These are phyloP conservation scores for Xylota segnis DNA, from an alignment of 2,888 invertebrate genomes.

Conservation along the genomic window DNA sequence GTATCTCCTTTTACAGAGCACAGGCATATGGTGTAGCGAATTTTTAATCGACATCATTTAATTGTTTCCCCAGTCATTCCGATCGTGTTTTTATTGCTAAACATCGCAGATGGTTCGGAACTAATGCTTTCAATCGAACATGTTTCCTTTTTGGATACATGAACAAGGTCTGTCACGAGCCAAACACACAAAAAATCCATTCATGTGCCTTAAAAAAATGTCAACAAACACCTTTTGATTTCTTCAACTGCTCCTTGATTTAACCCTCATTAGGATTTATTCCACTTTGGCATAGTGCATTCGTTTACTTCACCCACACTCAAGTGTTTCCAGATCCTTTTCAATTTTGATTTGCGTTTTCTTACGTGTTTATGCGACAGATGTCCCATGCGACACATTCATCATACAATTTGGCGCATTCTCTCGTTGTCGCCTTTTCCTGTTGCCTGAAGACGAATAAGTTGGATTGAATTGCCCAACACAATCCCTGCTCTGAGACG, in stretches of 20 bases:
- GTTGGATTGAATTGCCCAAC: slow-evolving; percentile 64
- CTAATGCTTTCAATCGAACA: slow-evolving; percentile 40
- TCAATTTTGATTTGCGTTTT: slow-evolving; percentile 51
- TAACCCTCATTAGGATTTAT: slow-evolving; percentile 62
- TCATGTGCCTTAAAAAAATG: slow-evolving; percentile 32
- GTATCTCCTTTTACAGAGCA: background rate
- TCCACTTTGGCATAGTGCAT: slow-evolving; percentile 44
- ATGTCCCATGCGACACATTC: slow-evolving; percentile 67
- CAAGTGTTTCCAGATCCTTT: slow-evolving; percentile 63
- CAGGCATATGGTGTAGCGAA: slow-evolving; percentile 69
- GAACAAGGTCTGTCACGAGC: slow-evolving; percentile 20
- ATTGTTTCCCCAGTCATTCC: slow-evolving; percentile 43
- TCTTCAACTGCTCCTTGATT: slow-evolving; percentile 42
- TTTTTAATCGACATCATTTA: slow-evolving; percentile 70
- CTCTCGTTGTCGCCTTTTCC: slow-evolving; percentile 4
- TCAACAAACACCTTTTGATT: slow-evolving; percentile 63
- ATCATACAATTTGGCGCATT: slow-evolving; percentile 61
- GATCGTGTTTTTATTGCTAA: slow-evolving; percentile 46
- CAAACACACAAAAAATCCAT: background rate
- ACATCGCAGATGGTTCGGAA: slow-evolving; percentile 61
- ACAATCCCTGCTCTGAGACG: slow-evolving; percentile 4
- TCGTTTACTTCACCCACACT: slow-evolving; percentile 64
- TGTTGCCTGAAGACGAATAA: slow-evolving; percentile 21
- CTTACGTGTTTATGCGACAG: slow-evolving; percentile 47
- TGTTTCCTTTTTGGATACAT: background rate